Conservation (phyloP, 2,797 vertebrate species). For the Megalops cyprinoides region DNA sequence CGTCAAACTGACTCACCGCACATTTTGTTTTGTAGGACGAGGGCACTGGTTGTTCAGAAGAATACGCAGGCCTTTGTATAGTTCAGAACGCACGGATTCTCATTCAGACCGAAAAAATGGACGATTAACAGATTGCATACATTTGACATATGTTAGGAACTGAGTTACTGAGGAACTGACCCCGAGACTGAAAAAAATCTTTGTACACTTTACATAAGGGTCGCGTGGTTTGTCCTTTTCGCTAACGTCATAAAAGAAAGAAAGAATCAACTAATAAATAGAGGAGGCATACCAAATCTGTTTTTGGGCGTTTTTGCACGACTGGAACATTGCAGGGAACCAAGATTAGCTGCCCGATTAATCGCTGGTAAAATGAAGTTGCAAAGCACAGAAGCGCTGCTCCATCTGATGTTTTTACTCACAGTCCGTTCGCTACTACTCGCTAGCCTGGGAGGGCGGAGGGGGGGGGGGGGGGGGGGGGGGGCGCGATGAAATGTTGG, state of each 20-base stretch:
- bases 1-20: constrained; percentile 5
- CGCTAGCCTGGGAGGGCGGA: constrained; percentile 56
- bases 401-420: not conserved
- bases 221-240: not conserved
- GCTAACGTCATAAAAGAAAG: too few relatives aligned
- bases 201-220: not conserved
- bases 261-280: not conserved
- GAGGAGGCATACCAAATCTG: not conserved
- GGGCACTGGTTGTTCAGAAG: not conserved
- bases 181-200: not conserved
- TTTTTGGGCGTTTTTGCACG: not conserved
- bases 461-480: too few relatives aligned
- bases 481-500: constrained; percentile 65
- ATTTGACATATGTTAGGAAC: not conserved
- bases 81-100: constrained; percentile 26
- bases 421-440: constrained; percentile 31
- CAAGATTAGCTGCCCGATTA: not conserved
- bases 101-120: constrained; percentile 1
- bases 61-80: constrained; percentile 31
- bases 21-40: constrained; percentile 24
- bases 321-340: not conserved
- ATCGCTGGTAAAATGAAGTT: not conserved
- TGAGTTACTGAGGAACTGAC: not conserved
- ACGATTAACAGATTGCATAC: not conserved
- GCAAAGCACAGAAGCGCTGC: not conserved